These are phyloP conservation scores for Monochamus saltuarius DNA, from an alignment of 1,140 invertebrate genomes.

Conservation along the genomic window DNA sequence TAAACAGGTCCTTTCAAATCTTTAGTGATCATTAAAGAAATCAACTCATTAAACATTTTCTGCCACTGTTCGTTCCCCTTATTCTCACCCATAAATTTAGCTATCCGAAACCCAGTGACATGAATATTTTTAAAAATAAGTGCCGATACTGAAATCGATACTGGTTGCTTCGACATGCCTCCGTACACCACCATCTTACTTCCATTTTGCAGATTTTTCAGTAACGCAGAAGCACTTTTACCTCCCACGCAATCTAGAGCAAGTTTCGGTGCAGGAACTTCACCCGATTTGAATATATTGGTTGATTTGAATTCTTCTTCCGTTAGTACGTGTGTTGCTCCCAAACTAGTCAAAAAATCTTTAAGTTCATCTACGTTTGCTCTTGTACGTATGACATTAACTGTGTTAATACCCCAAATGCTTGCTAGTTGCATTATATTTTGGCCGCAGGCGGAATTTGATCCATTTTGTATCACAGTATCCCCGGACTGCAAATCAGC, in stretches of 20 bases:
- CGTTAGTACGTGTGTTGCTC: constrained; percentile 86
- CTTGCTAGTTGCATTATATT: constrained; percentile 88
- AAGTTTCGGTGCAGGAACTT: constrained; percentile 70
- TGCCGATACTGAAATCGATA: constrained; percentile 75
- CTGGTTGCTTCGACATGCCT: constrained; percentile 92
- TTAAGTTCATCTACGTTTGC: constrained; percentile 74
- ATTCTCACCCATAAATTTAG: constrained; percentile 77
- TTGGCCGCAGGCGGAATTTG: constrained; percentile 94
- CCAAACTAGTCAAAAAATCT: constrained; percentile 68
- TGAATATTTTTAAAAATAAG: constrained; percentile 92
- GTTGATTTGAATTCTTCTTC: constrained; percentile 81
- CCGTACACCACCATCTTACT: constrained; percentile 93
- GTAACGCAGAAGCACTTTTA: constrained; percentile 78
- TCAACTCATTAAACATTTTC: constrained; percentile 77
- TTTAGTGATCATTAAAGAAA: constrained; percentile 66
- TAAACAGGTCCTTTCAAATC: constrained; percentile 72
- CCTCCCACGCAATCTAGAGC: constrained; percentile 96
- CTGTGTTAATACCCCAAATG: constrained; percentile 71
- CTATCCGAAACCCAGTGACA: constrained; percentile 70
- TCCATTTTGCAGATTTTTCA: constrained; percentile 69
- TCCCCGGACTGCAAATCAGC: constrained; percentile 76
- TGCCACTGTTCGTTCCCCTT: constrained; percentile 68
- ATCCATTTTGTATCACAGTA: constrained; percentile 92
- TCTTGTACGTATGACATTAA: constrained; percentile 86
- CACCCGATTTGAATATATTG: constrained; percentile 68